Evolutionary conservation across 2,113 vertebrate genomes (phyloP).

Genomic region (Poeciliopsis prolifica): DNA sequence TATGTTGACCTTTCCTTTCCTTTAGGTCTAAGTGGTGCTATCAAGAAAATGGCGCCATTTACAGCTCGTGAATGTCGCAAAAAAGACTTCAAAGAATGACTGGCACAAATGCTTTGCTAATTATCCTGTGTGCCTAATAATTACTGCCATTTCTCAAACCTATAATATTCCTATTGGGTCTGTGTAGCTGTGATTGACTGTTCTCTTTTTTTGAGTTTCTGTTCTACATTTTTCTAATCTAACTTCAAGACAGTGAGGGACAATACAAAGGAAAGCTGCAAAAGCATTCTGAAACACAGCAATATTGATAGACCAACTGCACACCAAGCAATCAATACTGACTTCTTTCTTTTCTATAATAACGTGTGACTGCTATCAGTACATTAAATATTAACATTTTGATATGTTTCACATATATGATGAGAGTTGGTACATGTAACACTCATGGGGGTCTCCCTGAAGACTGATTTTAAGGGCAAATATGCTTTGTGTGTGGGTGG

Average conservation of each 20-base stretch:
- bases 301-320: not conserved
- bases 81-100: constrained; percentile 32
- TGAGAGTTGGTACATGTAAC: too few relatives aligned
- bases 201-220: constrained; percentile 4
- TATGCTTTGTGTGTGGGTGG: too few relatives aligned
- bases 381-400: too few relatives aligned
- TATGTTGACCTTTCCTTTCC: constrained; percentile 48
- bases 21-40: constrained; percentile 46
- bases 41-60: constrained; percentile 56
- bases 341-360: not conserved
- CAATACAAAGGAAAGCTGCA: not conserved
- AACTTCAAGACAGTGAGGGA: not conserved
- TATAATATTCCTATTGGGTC: constrained; percentile 17
- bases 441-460: too few relatives aligned
- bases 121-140: constrained; percentile 37
- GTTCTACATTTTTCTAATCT: constrained; percentile 7
- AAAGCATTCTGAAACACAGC: not conserved
- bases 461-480: too few relatives aligned
- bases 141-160: constrained; percentile 27
- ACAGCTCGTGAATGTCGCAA: constrained; percentile 23
- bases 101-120: constrained; percentile 42
- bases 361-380: too few relatives aligned
- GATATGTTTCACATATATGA: too few relatives aligned
- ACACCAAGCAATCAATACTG: not conserved
- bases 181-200: constrained; percentile 44